phyloP scores from a whole-genome alignment of 92 coral and sea anemone genomes.

The Plumapathes pennacea region DNA sequence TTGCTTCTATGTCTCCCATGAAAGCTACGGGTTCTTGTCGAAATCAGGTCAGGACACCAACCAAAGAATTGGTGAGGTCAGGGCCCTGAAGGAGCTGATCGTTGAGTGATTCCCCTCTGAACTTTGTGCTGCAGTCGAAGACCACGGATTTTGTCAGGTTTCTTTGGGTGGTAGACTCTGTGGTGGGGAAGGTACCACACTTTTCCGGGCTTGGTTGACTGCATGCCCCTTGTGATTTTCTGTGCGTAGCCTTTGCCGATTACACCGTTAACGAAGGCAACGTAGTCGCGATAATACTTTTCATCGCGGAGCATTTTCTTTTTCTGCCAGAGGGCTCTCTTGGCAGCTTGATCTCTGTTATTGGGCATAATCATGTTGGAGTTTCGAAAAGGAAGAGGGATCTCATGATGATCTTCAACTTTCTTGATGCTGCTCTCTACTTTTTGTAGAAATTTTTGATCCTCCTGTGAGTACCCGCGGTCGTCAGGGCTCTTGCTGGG shows the following conservation, averaged over 20 bases:
- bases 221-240: conserved; percentile 12
- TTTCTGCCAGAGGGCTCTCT: conserved; percentile 29
- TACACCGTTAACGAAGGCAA: conserved; percentile 23
- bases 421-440: conserved; percentile 8
- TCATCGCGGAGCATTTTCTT: conserved; percentile 29
- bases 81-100: not conserved
- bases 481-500: conserved; percentile 12
- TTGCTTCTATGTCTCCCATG: conserved; percentile 44
- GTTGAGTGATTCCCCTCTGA: not conserved
- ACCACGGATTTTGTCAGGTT: not conserved
- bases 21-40: conserved; percentile 42
- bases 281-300: conserved; percentile 20
- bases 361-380: conserved; percentile 26
- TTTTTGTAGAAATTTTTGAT: conserved; percentile 32
- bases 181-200: conserved; percentile 53
- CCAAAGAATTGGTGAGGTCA: not conserved
- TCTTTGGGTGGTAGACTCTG: conserved; percentile 37
- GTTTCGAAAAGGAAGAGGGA: conserved; percentile 43
- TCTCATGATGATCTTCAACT: conserved; percentile 36
- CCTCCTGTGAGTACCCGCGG: conserved; percentile 45
- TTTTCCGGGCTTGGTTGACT: conserved; percentile 7
- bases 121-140: conserved; percentile 6
- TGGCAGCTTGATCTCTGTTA: conserved; percentile 27
- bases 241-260: conserved; percentile 18
- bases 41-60: conserved; percentile 35